Conservation (phyloP, 2,797 vertebrate species). For the Discoglossus pictus region DNA sequence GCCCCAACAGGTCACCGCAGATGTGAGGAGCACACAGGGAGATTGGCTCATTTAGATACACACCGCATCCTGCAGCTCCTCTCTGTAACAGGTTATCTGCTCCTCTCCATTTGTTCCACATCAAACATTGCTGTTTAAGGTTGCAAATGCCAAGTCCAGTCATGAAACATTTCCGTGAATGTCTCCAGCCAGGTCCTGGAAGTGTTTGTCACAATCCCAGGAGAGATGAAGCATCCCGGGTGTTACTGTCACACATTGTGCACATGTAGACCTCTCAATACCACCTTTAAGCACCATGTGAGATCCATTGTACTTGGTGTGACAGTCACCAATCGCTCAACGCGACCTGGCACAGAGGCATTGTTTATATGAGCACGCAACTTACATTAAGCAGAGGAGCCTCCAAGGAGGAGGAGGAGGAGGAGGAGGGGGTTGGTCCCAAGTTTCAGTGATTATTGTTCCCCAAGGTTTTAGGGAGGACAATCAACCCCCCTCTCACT, state of each 20-base stretch:
- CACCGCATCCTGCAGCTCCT: constrained; percentile 53
- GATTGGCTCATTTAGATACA: neutral
- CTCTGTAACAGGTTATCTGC: constrained; percentile 23
- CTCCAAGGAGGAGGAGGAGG: neutral
- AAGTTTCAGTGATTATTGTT: constrained; percentile 19
- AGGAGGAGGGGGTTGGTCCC: constrained; percentile 22
- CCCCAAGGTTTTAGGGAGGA: constrained; percentile 3
- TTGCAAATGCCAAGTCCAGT: neutral
- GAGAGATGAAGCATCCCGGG: neutral
- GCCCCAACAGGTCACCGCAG: constrained; percentile 36
- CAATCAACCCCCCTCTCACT: neutral
- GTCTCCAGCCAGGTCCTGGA: neutral
- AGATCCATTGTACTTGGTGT: constrained; percentile 7
- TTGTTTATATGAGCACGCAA: constrained; percentile 8
- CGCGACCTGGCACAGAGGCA: neutral
- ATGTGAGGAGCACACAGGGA: constrained; percentile 1
- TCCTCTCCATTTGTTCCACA: neutral
- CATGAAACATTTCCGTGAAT: neutral
- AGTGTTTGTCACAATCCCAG: constrained; percentile 7
- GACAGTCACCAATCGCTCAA: constrained; percentile 3
- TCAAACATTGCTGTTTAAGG: neutral
- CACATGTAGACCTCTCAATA: neutral
- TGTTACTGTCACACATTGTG: neutral
- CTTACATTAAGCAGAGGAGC: neutral
- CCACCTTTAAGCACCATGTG: neutral